Evolutionary conservation across 2,113 vertebrate species (phyloP).

Genomic region (Phalacrocorax pelagicus): DNA sequence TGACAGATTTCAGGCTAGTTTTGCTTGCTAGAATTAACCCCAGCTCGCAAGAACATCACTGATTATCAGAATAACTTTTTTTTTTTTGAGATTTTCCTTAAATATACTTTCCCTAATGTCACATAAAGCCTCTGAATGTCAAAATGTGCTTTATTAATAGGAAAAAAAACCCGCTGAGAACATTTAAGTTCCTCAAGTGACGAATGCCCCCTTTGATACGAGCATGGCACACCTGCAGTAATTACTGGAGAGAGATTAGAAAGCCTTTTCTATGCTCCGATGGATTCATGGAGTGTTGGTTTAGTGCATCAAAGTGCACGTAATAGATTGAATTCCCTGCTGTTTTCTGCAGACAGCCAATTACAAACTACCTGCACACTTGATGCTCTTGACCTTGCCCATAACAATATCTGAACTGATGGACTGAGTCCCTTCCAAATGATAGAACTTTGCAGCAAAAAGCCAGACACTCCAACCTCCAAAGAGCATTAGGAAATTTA

Average conservation of each 20-base stretch:
- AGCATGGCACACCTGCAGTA: background rate
- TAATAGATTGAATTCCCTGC: conserved; percentile 36
- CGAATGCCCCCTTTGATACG: background rate
- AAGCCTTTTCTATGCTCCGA: background rate
- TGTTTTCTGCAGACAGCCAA: background rate
- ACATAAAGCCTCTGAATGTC: background rate
- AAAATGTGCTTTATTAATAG: background rate
- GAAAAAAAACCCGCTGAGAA: background rate
- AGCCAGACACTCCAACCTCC: background rate
- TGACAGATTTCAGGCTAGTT: background rate
- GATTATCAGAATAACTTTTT: background rate
- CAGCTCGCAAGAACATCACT: background rate
- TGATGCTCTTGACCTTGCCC: conserved; percentile 20
- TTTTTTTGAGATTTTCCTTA: background rate
- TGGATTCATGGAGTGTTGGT: background rate
- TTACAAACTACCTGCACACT: background rate
- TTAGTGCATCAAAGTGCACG: background rate
- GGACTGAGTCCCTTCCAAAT: background rate
- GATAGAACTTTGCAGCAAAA: background rate
- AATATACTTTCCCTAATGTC: background rate
- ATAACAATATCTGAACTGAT: background rate
- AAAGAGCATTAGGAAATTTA: background rate
- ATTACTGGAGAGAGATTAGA: background rate
- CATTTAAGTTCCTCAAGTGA: background rate
- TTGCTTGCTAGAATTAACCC: background rate